Base-by-base conservation (phyloP, 2,113 vertebrate species). In the Pituophis catenifer region DNA sequence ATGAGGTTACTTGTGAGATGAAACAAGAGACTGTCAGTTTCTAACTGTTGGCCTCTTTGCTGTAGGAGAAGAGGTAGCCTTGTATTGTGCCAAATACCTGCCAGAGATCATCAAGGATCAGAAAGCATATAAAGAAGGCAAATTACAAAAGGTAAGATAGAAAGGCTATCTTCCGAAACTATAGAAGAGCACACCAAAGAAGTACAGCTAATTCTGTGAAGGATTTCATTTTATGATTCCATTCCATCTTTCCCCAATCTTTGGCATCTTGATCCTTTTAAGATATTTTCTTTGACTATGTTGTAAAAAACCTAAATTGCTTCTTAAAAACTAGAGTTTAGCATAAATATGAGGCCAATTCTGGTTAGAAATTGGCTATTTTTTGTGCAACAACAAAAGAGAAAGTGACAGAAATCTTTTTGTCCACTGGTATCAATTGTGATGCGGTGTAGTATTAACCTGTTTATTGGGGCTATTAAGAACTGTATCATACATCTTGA, bases 61-160 rank as follows among this genome's bases (percentile, higher is more conserved):
- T 97, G 92, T 96, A 99, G 99, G 99, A 95, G 99, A 99, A 96
- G 99, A 99, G 95, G 99, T 99, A 94, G 99, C 99, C 24, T 97
- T 99, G 44, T 99, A 99, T 95, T 99, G 99, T 98, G 99, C 99
- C 96, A 99, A 99, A 98, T 99, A 99, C 91, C 98, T 99, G 90
- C 99, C 99, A 88, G 98, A 99, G 86, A 98, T 99, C 93, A 99
- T 99, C 96, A 99, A 99, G 97, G 98, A 99, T 90, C 99, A 99
- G 98, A 99, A 98, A 94, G 98, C 98, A 1, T 99, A 99, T 94
- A 99, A 99, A 97, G 99, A 99, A 91, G 99, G 99, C 91, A 99
- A 99, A 95, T 95, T 99, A 95, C 99, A 99, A 93, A 99, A 99
- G 99, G 99, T 99, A 85, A 97, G 97, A 92, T 13, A 87, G 85